Conservation (phyloP, 2,888 invertebrate species). For the Julus scandinavius region DNA sequence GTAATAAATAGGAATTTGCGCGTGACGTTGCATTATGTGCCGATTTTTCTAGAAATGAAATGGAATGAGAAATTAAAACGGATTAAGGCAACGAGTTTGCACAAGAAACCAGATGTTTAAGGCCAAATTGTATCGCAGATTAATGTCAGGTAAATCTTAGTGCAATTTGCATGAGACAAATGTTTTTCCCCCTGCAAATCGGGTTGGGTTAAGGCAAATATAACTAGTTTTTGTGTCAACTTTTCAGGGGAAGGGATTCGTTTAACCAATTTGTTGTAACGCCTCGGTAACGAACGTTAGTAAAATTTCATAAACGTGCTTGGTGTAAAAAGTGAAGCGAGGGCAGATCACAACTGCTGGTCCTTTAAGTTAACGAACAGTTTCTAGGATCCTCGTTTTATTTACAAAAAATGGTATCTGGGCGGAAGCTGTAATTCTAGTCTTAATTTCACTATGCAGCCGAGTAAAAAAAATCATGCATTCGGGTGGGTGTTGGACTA, state of each 20-base stretch:
- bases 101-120: not conserved
- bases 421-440: not conserved
- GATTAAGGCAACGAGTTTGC: not conserved
- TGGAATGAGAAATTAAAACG: conserved; percentile 25
- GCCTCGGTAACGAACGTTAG: not conserved
- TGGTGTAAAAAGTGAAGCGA: not conserved
- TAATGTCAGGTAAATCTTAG: not conserved
- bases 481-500: not conserved
- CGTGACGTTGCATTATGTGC: not conserved
- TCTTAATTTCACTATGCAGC: not conserved
- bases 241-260: not conserved
- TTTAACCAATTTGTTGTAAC: not conserved
- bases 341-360: not conserved
- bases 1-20: conserved; percentile 41
- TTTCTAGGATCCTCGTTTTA: not conserved
- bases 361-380: not conserved
- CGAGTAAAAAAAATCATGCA: not conserved
- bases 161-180: not conserved
- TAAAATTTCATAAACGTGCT: not conserved
- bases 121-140: not conserved
- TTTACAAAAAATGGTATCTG: not conserved
- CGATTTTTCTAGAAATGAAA: not conserved
- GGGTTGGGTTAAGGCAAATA: too few species aligned
- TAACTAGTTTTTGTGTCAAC: not conserved
- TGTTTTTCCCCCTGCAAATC: too few species aligned